These are phyloP conservation scores for Hippolais icterina DNA, from an alignment of 2,113 vertebrate species.

Conservation along the genomic window DNA sequence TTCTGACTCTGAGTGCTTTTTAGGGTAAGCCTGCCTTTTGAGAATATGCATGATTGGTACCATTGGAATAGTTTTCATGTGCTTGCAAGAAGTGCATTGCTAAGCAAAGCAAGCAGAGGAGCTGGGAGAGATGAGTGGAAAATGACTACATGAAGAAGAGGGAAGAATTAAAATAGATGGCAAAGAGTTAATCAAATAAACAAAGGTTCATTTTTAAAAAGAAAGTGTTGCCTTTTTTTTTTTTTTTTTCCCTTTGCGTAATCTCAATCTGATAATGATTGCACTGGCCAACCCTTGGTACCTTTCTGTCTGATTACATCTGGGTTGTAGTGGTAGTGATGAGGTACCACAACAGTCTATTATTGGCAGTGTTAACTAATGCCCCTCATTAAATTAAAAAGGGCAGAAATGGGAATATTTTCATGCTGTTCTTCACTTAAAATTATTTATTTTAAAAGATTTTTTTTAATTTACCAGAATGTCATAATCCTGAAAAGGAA, in stretches of 20 bases:
- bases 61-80: not conserved
- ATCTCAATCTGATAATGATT: not conserved
- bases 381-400: slow-evolving; percentile 16
- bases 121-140: not conserved
- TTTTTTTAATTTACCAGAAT: not conserved
- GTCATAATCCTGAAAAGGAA: not conserved
- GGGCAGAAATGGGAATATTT: not conserved
- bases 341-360: not conserved
- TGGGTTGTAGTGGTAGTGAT: not conserved
- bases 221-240: not conserved
- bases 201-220: not conserved
- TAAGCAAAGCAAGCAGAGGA: slow-evolving; percentile 13
- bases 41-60: slow-evolving; percentile 5
- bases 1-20: slow-evolving; percentile 25
- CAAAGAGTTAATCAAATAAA: slow-evolving; percentile 46
- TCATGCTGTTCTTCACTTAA: not conserved
- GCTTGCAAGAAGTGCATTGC: not conserved
- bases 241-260: not conserved
- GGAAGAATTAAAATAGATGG: not conserved
- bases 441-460: slow-evolving; percentile 10
- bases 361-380: not conserved
- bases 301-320: not conserved
- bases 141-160: not conserved
- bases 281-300: not conserved
- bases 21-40: slow-evolving; percentile 23